Evolutionary conservation across 2,888 invertebrate species (phyloP), one percentile per base, ranked within the genome.

Genomic region (Morinoia aosen): DNA sequence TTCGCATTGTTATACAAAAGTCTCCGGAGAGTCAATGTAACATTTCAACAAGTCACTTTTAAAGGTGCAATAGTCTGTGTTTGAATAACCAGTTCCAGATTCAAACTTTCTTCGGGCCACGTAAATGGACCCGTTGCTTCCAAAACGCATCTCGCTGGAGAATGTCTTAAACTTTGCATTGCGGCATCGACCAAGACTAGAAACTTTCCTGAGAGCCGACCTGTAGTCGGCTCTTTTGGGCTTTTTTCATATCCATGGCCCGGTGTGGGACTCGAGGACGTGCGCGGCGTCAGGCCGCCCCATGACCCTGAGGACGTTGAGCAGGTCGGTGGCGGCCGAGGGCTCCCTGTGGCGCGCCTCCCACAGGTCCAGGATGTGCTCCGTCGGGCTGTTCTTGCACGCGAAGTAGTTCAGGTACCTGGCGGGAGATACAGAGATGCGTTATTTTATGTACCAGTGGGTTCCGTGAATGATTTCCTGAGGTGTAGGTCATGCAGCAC

Each of bases 341-440:
- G 98, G 98, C 97, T 98, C 98, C 97, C 98, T 98, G 97, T 98
- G 98, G 97, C 99, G 98, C 96, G 99, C 99, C 97, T 99, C 99
- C 99, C 99, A 99, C 97, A 99, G 97, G 97, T 99, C 99, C 97
- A 99, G 98, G 97, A 99, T 98, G 97, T 99, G 99, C 97, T 99
- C 99, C 94, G 99, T 99, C 19, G 99, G 99, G 96, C 99, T 99
- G 96, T 98, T 98, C 97, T 99, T 99, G 95, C 99, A 99, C 91
- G 99, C 99, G 97, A 99, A 99, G 97, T 98, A 99, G 97, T 99
- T 99, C 97, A 99, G 99, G 97, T 99, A 99, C 97, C 98, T 98
- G 97, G 61, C 97, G 97, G 90, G 90, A 16, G 25, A 3, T 1
- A 33, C 76, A 16, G 7, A 33, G 33, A 33, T 33, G 0, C 8